Conservation (phyloP, 2,797 vertebrate genomes). For the Rhincodon typus region DNA sequence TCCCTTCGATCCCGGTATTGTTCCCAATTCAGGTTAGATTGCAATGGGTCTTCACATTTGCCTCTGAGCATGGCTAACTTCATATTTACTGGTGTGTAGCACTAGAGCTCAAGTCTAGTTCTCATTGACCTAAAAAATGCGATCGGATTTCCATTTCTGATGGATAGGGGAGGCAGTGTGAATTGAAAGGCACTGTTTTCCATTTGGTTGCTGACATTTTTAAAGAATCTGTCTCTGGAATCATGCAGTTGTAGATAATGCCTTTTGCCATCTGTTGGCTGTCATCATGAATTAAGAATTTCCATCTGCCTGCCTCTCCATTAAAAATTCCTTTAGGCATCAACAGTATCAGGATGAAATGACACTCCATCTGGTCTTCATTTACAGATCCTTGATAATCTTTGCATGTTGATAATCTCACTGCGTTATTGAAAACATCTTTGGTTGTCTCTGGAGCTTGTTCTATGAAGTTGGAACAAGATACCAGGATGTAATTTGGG, state of each 20-base stretch:
- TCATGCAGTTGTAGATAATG: slow-evolving; percentile 51
- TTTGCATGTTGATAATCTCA: slow-evolving; percentile 3
- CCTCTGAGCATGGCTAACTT: too few species aligned
- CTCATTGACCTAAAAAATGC: neutral
- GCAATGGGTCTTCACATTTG: neutral
- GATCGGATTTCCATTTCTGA: neutral
- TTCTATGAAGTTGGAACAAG: neutral
- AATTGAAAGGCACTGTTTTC: neutral
- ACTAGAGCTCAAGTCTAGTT: neutral
- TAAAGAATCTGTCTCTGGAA: slow-evolving; percentile 46
- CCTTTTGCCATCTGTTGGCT: slow-evolving; percentile 65
- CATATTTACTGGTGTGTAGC: neutral
- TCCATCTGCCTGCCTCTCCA: slow-evolving; percentile 57
- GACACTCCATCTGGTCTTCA: slow-evolving; percentile 17
- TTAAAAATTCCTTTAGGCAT: slow-evolving; percentile 37
- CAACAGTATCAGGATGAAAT: slow-evolving; percentile 26
- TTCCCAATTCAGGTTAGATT: neutral
- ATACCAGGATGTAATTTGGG: neutral
- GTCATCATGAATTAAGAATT: slow-evolving; percentile 61
- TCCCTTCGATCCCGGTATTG: neutral
- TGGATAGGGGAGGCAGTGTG: neutral
- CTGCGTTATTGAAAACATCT: neutral
- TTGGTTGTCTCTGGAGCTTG: neutral
- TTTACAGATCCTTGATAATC: slow-evolving; percentile 12
- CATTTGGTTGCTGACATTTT: neutral